These are phyloP conservation scores for Tetranychus piercei DNA, from an alignment of 2,888 invertebrate species.

Conservation along the genomic window DNA sequence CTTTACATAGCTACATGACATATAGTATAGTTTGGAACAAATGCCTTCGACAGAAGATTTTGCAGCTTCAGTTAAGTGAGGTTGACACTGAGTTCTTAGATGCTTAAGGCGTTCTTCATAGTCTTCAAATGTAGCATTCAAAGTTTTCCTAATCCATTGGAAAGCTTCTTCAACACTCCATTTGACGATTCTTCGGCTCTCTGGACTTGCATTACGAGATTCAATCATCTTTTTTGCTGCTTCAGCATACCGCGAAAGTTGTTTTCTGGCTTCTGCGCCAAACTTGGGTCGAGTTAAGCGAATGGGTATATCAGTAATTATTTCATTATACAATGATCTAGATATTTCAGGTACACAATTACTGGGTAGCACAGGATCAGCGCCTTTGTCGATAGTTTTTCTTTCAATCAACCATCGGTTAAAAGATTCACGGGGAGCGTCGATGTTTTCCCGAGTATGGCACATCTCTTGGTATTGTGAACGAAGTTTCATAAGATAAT, in stretches of 20 bases:
- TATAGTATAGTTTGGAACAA: constrained; percentile 75
- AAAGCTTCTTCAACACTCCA: constrained; percentile 98
- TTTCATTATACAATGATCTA: constrained; percentile 82
- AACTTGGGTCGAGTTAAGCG: constrained; percentile 86
- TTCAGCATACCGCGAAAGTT: constrained; percentile 78
- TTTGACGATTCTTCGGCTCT: constrained; percentile 87
- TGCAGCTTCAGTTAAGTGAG: constrained; percentile 81
- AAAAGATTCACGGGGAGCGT: constrained; percentile 87
- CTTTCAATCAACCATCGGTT: constrained; percentile 88
- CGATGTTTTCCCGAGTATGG: constrained; percentile 70
- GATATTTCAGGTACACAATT: constrained; percentile 81
- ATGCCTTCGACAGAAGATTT: constrained; percentile 86
- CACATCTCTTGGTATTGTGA: constrained; percentile 85
- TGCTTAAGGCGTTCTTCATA: constrained; percentile 70
- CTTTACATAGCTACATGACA: constrained; percentile 74
- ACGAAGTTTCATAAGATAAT: constrained; percentile 60
- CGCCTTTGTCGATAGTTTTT: constrained; percentile 70
- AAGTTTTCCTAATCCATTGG: constrained; percentile 77
- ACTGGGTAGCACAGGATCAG: constrained; percentile 75
- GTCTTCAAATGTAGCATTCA: constrained; percentile 82
- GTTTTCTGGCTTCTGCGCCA: constrained; percentile 83
- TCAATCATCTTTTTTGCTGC: constrained; percentile 93
- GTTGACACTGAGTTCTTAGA: constrained; percentile 82
- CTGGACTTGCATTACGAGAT: constrained; percentile 62
- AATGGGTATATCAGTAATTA: constrained; percentile 93